phyloP scores from a whole-genome alignment of 2,888 invertebrate genomes.

The Mythimna pallens region DNA sequence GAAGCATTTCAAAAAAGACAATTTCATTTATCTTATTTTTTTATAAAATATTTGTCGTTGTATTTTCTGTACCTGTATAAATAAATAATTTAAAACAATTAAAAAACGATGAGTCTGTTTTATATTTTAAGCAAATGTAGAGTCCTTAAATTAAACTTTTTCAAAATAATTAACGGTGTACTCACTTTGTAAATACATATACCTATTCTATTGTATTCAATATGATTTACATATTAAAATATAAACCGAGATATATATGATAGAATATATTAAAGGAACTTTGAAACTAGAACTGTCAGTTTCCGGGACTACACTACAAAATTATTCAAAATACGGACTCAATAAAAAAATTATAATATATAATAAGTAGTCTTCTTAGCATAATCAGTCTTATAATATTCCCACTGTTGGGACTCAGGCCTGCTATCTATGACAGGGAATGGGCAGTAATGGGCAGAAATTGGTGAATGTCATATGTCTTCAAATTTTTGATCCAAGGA shows the following conservation, averaged over 20 bases:
- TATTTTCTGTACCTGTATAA: neutral
- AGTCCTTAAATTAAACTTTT: neutral
- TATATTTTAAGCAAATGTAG: neutral
- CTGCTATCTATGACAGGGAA: too few species aligned
- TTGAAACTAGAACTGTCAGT: constrained; percentile 20
- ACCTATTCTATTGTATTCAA: constrained; percentile 56
- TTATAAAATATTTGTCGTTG: neutral
- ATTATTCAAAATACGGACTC: constrained; percentile 8
- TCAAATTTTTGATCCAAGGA: too few species aligned
- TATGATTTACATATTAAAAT: constrained; percentile 47
- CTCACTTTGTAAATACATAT: constrained; percentile 20
- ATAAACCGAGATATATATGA: constrained; percentile 30
- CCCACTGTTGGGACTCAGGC: too few species aligned
- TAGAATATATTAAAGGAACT: constrained; percentile 51
- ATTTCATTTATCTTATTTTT: neutral
- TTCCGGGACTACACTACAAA: constrained; percentile 19
- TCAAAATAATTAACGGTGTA: constrained; percentile 15
- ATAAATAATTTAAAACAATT: neutral
- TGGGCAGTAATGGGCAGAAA: too few species aligned
- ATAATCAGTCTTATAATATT: too few species aligned
- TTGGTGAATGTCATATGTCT: too few species aligned
- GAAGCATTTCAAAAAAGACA: neutral
- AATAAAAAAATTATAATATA: neutral
- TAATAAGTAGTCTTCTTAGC: too few species aligned
- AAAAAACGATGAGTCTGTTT: neutral